Base-by-base conservation (phyloP, 2,797 vertebrate species). In the Lindbergichthys nudifrons region DNA sequence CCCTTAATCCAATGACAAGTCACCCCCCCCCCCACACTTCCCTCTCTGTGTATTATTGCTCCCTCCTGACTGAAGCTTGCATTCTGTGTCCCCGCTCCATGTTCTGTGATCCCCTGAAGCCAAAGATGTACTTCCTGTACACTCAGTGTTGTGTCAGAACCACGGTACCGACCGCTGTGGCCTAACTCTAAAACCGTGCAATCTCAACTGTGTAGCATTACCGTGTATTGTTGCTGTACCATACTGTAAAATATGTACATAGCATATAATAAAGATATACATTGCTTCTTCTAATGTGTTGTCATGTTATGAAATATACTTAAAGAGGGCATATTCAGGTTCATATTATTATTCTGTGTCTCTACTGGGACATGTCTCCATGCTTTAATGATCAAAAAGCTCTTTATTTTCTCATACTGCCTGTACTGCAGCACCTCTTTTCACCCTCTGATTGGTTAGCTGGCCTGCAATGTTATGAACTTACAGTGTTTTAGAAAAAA, bases 161-260 rank as follows among this genome's bases (percentile, higher is more conserved):
- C 87, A 85, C 77, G 87, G 90, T 88, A 92, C 88, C 64, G 64
- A 88, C 93, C 92, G 32, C 86, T 87, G 92, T 91, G 92, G 92
- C 92, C 94, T 93, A 75, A 90, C 83, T 89, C 83, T 83, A 75
- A 89, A 88, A 83, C 88, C 68, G 92, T 94, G 93, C 92, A 94
- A 93, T 94, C 91, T 79, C 47, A 69, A 92, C 83, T 91, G 88
- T 93, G 89, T 88, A 90, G 90, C 87, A 83, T 88, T 88, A 86
- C 72, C 58, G 45, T 88, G 87, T 89, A 83, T 72, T 90, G 89
- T 87, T 92, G 89, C 86, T 94, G 94, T 94, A 91, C 79, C 47
- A 90, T 94, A 92, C 76, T 95, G 93, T 95, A 94, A 86, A 87
- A 93, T 82, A 91, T 95, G 94, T 94, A 93, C 61, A 94, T 89